Conservation (phyloP, 2,888 invertebrate genomes). For the Lycocerus yunnanus region DNA sequence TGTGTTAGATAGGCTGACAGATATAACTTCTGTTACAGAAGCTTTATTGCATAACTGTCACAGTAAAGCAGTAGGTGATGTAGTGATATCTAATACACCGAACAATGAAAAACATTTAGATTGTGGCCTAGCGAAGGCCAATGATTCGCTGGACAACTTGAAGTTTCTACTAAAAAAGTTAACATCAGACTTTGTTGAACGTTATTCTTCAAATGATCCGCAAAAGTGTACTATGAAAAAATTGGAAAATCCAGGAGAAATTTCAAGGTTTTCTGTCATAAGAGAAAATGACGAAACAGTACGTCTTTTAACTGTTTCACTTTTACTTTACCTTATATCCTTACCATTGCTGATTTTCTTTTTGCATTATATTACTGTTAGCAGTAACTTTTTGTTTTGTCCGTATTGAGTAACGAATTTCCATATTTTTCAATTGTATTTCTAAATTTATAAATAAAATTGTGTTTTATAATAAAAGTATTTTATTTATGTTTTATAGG, state of each 20-base stretch:
- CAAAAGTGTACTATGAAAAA: slow-evolving; percentile 27
- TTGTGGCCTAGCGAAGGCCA: background rate
- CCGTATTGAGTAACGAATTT: slow-evolving; percentile 33
- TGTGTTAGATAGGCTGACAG: slow-evolving; percentile 41
- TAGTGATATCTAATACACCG: background rate
- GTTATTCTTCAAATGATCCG: slow-evolving; percentile 11
- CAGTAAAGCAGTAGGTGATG: background rate
- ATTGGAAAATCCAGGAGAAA: slow-evolving; percentile 40
- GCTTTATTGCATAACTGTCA: background rate
- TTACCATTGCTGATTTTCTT: slow-evolving; percentile 23
- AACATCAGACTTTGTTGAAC: slow-evolving; percentile 19
- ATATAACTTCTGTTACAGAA: slow-evolving; percentile 47
- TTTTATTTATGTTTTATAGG: slow-evolving; percentile 44
- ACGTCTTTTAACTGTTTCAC: slow-evolving; percentile 34
- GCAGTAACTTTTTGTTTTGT: slow-evolving; percentile 37
- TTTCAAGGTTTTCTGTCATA: slow-evolving; percentile 45
- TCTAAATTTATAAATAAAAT: slow-evolving; percentile 3
- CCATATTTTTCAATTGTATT: slow-evolving; percentile 5
- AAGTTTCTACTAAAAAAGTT: slow-evolving; percentile 28
- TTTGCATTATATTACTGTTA: slow-evolving; percentile 35
- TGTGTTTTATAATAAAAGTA: slow-evolving; percentile 9
- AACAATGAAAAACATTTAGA: background rate
- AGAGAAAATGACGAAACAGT: slow-evolving; percentile 48
- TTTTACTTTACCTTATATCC: slow-evolving; percentile 12
- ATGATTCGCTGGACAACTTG: slow-evolving; percentile 31